phyloP scores from a whole-genome alignment of 2,113 vertebrate species.

The Semnornis frantzii region DNA sequence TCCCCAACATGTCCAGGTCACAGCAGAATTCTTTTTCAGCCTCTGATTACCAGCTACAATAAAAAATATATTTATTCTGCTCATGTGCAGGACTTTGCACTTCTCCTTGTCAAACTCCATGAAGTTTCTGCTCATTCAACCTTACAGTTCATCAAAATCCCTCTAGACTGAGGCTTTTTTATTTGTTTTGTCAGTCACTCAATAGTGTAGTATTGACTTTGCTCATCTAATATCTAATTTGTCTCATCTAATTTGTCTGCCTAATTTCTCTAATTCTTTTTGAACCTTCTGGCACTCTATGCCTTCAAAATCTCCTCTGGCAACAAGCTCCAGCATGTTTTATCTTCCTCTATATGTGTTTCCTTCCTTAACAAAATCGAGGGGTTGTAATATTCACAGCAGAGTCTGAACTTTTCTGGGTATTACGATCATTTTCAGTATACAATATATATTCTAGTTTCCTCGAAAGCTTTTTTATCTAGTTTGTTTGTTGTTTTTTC shows the following conservation, averaged over 20 bases:
- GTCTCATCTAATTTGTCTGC: slow-evolving; percentile 27
- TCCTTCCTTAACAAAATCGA: not conserved
- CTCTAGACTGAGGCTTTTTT: not conserved
- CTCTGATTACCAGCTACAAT: not conserved
- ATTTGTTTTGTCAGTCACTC: slow-evolving; percentile 41
- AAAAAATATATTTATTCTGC: not conserved
- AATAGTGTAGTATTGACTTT: slow-evolving; percentile 17
- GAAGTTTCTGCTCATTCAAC: not conserved
- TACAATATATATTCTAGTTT: not conserved
- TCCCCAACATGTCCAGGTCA: not conserved
- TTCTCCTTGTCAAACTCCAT: slow-evolving; percentile 13
- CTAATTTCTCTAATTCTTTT: slow-evolving; percentile 44
- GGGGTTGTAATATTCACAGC: not conserved
- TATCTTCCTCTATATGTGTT: not conserved
- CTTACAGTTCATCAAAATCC: slow-evolving; percentile 1
- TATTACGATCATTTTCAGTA: not conserved
- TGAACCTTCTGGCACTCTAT: not conserved
- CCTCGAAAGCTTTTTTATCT: not conserved
- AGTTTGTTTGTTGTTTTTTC: not conserved
- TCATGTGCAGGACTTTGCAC: not conserved
- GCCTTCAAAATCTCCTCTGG: not conserved
- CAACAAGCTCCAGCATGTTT: not conserved
- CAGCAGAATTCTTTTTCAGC: not conserved
- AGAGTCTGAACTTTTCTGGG: not conserved
- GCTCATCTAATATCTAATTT: slow-evolving; percentile 38